Conservation (phyloP, 2,888 invertebrate genomes). For the Halictus quadricinctus region DNA sequence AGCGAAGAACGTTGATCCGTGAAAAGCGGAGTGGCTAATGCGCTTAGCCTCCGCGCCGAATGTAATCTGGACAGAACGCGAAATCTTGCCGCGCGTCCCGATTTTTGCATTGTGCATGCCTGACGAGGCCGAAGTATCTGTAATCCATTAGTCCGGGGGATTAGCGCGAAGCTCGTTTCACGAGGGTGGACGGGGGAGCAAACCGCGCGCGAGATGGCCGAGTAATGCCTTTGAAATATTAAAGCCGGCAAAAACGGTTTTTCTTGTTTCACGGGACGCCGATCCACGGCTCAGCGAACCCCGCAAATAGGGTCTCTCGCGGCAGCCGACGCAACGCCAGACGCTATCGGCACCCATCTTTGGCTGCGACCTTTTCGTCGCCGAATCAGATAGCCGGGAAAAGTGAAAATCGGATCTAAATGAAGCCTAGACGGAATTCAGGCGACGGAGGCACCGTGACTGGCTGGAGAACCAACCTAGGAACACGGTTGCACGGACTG, state of each 20-base stretch:
- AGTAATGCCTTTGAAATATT: constrained; percentile 5
- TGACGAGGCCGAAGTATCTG: background rate
- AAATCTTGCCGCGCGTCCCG: background rate
- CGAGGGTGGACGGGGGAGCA: background rate
- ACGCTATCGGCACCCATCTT: background rate
- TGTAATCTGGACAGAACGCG: constrained; percentile 3
- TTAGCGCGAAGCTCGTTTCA: background rate
- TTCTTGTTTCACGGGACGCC: background rate
- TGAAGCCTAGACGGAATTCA: background rate
- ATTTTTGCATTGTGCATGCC: constrained; percentile 3
- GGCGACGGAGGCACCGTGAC: background rate
- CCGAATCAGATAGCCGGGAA: background rate
- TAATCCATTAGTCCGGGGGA: background rate
- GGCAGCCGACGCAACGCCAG: background rate
- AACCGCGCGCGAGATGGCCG: background rate
- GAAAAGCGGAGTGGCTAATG: background rate
- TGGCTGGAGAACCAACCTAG: background rate
- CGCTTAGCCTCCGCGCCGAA: background rate
- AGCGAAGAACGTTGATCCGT: background rate
- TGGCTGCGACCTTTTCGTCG: background rate
- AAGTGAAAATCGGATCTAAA: constrained; percentile 7
- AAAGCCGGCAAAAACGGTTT: background rate
- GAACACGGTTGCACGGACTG: background rate
- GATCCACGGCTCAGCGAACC: background rate
- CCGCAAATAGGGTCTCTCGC: background rate